These are phyloP conservation scores for Chalcis sispes DNA, from an alignment of 2,888 invertebrate genomes.

Conservation along the genomic window DNA sequence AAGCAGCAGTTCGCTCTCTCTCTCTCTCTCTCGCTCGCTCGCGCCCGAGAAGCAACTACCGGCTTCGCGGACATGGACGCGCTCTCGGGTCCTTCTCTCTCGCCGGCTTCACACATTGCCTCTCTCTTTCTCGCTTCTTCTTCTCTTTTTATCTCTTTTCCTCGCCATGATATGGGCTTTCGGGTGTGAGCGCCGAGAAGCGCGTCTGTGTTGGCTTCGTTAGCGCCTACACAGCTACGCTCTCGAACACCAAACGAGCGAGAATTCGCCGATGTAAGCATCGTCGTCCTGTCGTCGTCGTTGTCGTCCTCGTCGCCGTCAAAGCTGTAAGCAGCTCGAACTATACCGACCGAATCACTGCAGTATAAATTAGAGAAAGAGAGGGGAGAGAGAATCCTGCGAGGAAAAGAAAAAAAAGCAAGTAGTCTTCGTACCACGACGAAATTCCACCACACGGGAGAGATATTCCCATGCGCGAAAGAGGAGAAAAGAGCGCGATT, in stretches of 20 bases:
- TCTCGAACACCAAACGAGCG: constrained; percentile 48
- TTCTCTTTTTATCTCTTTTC: neutral
- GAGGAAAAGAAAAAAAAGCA: neutral
- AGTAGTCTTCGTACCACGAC: constrained; percentile 12
- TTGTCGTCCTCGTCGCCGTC: constrained; percentile 18
- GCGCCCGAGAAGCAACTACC: neutral
- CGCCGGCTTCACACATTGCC: too few relatives aligned
- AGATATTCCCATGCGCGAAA: neutral
- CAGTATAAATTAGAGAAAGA: neutral
- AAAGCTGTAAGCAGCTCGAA: neutral
- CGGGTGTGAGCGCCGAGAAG: constrained; percentile 19
- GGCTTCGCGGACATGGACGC: neutral
- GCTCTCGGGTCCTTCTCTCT: neutral
- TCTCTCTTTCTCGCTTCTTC: too few relatives aligned
- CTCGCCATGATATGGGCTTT: constrained; percentile 7
- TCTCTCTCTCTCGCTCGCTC: constrained; percentile 35
- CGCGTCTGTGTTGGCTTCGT: constrained; percentile 19
- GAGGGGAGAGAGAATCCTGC: too few relatives aligned
- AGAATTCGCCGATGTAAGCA: too few relatives aligned
- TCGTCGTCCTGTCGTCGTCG: too few relatives aligned
- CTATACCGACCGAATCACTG: neutral
- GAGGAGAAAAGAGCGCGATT: constrained; percentile 24
- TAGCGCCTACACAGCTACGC: constrained; percentile 33
- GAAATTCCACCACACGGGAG: constrained; percentile 15
- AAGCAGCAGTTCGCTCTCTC: constrained; percentile 56